Evolutionary conservation across 2,888 invertebrate species (phyloP).

Genomic region (Rhingia rostrata): DNA sequence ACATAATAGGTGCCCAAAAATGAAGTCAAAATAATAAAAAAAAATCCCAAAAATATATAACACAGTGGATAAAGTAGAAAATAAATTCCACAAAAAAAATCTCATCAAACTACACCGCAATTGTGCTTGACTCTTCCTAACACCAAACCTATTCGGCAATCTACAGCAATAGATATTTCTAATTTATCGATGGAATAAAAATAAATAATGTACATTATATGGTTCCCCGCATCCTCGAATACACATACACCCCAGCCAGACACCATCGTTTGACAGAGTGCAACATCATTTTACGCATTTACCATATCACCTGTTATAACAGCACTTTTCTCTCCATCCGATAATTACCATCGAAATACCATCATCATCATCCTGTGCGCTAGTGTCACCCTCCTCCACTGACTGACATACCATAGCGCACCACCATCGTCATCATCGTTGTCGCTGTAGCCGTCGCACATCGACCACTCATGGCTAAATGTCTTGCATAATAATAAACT

Average conservation of each 20-base stretch:
- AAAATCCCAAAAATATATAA: too few relatives aligned
- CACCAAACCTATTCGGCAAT: too few relatives aligned
- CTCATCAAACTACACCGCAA: too few relatives aligned
- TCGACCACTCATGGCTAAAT: conserved; percentile 49
- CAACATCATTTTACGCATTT: conserved; percentile 38
- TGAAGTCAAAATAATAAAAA: too few relatives aligned
- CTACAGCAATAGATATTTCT: too few relatives aligned
- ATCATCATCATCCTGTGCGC: conserved; percentile 43
- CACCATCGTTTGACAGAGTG: conserved; percentile 12
- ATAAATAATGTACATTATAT: too few relatives aligned
- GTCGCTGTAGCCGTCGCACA: background rate
- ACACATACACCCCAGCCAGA: background rate
- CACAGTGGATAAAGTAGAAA: too few relatives aligned
- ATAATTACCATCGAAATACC: conserved; percentile 65
- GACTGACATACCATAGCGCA: conserved; percentile 58
- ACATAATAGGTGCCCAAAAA: too few relatives aligned
- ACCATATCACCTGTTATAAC: conserved; percentile 46
- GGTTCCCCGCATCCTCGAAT: too few relatives aligned
- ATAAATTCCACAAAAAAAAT: too few relatives aligned
- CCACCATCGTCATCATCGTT: conserved; percentile 8
- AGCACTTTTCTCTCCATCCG: conserved; percentile 34
- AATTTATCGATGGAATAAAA: too few relatives aligned
- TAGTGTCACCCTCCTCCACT: conserved; percentile 52
- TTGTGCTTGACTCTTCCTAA: too few relatives aligned
- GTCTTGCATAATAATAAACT: conserved; percentile 65